phyloP scores from a whole-genome alignment of 2,888 invertebrate genomes.

The Mermis nigrescens region DNA sequence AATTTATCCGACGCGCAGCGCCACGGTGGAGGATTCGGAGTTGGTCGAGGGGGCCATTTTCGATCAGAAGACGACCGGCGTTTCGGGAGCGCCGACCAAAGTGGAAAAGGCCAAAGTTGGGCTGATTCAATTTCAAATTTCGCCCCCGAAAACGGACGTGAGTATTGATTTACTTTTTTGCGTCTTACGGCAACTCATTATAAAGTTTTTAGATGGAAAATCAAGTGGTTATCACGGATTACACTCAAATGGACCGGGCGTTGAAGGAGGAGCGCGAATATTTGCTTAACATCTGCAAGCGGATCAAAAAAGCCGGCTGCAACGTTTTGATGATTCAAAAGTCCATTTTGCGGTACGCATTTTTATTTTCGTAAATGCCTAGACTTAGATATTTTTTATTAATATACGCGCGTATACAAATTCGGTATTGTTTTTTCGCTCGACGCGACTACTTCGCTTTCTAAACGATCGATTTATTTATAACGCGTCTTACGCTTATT shows the following conservation, averaged over 20 bases:
- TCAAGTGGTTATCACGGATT: conserved; percentile 77
- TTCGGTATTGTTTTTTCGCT: too few species aligned
- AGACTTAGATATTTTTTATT: too few species aligned
- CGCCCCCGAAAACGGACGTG: conserved; percentile 96
- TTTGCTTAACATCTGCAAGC: conserved; percentile 91
- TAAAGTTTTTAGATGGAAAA: conserved; percentile 65
- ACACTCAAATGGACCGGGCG: conserved; percentile 98
- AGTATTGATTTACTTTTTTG: neutral
- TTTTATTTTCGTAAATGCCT: too few species aligned
- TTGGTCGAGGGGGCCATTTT: conserved; percentile 85
- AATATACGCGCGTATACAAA: too few species aligned
- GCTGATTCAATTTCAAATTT: conserved; percentile 96
- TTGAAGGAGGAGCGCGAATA: conserved; percentile 90
- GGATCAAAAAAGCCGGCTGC: conserved; percentile 93
- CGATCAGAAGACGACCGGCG: conserved; percentile 62
- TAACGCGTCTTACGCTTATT: too few species aligned
- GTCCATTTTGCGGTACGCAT: conserved; percentile 50
- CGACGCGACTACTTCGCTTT: neutral
- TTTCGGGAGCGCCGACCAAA: conserved; percentile 66
- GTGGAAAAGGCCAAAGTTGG: conserved; percentile 96
- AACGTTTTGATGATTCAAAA: conserved; percentile 82
- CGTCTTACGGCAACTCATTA: too few species aligned
- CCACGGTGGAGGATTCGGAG: conserved; percentile 91
- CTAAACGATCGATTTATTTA: neutral
- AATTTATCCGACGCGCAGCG: conserved; percentile 35